Base-by-base conservation (phyloP, 2,888 invertebrate species). In the Ptychoptera albimana region DNA sequence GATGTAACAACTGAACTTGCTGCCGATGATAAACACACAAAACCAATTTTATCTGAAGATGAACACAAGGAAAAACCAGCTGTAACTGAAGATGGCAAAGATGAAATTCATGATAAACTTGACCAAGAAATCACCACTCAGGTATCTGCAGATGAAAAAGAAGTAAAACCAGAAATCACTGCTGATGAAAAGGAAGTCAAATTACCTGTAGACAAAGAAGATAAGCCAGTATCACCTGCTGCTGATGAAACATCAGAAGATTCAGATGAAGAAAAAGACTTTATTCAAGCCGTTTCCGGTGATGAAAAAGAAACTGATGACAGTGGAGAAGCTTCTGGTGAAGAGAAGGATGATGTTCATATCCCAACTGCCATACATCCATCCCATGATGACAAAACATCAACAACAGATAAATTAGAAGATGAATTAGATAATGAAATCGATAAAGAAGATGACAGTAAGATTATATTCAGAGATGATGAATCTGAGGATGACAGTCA, bases 71-170 rank as follows among this genome's bases (percentile, higher is more conserved):
- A 35, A 12, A 12, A 9, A 23, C 37, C 15, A 29, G 29, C 30
- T 37, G 39, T 8, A 12, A 10, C 15, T 15, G 11, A 8, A 16
- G 39, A 43, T 31, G 23, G 13, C 14, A 14, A 8, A 16, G 39
- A 43, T 31, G 23, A 29, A 30, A 14, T 44, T 8, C 30, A 43
- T 30, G 47, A 31, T 10, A 43, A 45, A 11, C 37, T 40, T 13
- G 13, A 32, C 39, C 31, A 32, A 37, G 32, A 13, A 13, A 42
- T 37, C 11, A 43, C 42, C 31, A 32, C 39, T 6, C 29, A 16
- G 4, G n/a, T 37, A 12, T n/a, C 11, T 57, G 67, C 69, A 38
- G 69, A 14, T n/a, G 40, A 42, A 13, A 51, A 51, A 46, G 48
- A 50, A 15, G 40, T 42, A 35, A 37, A 34, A 35, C 16, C 29